A percentile compares a stretch with the other conserved stretches of the same genome.
Evolutionary conservation across 2,113 vertebrate genomes (phyloP).

Genomic region (Epinephelus cyanopodus): DNA sequence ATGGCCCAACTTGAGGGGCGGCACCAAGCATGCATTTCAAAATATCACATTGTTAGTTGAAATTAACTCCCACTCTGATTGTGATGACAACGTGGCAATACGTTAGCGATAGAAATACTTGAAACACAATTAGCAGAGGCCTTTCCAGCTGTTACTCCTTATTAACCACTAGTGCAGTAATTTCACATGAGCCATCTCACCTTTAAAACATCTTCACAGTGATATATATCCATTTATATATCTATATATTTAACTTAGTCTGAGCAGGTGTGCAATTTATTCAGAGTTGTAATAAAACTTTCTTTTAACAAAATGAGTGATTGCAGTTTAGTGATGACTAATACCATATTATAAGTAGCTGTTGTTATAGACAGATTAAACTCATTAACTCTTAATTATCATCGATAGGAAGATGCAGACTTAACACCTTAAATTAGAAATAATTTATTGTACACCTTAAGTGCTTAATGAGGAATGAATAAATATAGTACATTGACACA

Average conservation of each 20-base stretch:
- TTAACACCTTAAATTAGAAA: background rate
- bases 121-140: slow-evolving; percentile 37
- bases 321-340: too few relatives aligned
- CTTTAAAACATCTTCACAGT: background rate
- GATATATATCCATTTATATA: background rate
- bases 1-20: too few relatives aligned
- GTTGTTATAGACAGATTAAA: background rate
- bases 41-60: slow-evolving; percentile 2
- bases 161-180: background rate
- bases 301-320: too few relatives aligned
- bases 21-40: too few relatives aligned
- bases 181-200: background rate
- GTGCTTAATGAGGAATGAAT: too few relatives aligned
- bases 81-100: slow-evolving; percentile 19
- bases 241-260: too few relatives aligned
- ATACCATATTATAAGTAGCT: too few relatives aligned
- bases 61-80: slow-evolving; percentile 62
- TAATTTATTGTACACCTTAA: background rate
- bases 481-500: too few relatives aligned
- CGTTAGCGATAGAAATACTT: slow-evolving; percentile 54
- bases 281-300: background rate
- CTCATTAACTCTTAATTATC: background rate
- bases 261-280: background rate
- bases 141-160: slow-evolving; percentile 20
- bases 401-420: background rate